These are phyloP conservation scores for Asbolus verrucosus DNA, from an alignment of 1,140 invertebrate species.

Conservation along the genomic window DNA sequence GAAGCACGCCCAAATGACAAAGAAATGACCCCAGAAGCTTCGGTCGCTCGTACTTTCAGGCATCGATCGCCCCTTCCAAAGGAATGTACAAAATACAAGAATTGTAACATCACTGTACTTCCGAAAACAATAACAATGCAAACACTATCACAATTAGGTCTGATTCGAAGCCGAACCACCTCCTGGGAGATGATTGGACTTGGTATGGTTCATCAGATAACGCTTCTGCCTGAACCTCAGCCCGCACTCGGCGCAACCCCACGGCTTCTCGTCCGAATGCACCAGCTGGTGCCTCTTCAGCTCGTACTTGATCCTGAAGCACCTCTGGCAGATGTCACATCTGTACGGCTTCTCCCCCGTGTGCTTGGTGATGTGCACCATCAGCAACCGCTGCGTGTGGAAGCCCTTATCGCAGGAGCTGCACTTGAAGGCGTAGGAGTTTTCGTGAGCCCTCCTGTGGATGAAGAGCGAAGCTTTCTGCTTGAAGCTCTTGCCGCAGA, in stretches of 20 bases:
- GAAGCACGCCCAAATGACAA: no score
- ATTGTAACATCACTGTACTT: no score
- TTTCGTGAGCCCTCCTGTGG: slow-evolving; percentile 96
- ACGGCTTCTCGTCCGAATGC: slow-evolving; percentile 51
- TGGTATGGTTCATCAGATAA: no score
- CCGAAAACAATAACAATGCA: no score
- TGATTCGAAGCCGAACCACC: no score
- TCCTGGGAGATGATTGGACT: no score
- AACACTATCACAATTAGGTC: no score
- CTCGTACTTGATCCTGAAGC: slow-evolving; percentile 52
- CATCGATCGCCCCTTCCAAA: no score
- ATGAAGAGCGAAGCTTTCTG: slow-evolving; percentile 77
- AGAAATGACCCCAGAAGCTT: no score
- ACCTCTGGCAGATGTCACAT: slow-evolving; percentile 53
- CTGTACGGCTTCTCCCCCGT: slow-evolving; percentile 57
- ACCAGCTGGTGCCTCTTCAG: slow-evolving; percentile 55
- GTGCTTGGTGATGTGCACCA: slow-evolving; percentile 57
- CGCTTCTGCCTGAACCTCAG: slow-evolving; percentile 54
- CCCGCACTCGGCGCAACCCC: slow-evolving; percentile 52
- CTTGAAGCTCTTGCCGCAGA: slow-evolving; percentile 67
- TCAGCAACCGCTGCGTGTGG: slow-evolving; percentile 52
- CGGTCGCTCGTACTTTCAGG: no score
- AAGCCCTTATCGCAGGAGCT: slow-evolving; percentile 74
- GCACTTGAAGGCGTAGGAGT: slow-evolving; percentile 83
- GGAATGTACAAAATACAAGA: no score